These are phyloP conservation scores for Notothenia coriiceps DNA, from an alignment of 2,113 vertebrate genomes.

Conservation along the genomic window DNA sequence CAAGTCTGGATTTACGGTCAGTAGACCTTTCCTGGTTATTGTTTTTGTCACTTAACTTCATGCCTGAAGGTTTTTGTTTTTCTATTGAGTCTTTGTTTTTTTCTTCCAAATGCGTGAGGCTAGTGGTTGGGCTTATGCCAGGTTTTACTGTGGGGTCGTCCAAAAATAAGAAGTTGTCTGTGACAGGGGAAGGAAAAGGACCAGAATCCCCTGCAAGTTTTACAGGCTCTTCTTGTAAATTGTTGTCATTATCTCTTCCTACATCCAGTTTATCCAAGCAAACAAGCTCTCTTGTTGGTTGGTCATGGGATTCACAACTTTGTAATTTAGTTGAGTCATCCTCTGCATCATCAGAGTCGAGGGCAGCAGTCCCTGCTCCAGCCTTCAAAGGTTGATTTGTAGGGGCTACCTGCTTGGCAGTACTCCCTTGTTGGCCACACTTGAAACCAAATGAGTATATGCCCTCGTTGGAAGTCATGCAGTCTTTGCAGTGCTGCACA, in stretches of 20 bases:
- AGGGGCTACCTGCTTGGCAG: slow-evolving; percentile 69
- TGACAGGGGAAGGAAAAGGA: slow-evolving; percentile 80
- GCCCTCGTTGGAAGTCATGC: slow-evolving; percentile 94
- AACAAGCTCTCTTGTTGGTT: slow-evolving; percentile 80
- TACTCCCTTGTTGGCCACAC: slow-evolving; percentile 67
- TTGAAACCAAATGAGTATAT: slow-evolving; percentile 92
- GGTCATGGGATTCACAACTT: slow-evolving; percentile 74
- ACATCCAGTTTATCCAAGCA: slow-evolving; percentile 83
- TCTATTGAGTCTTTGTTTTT: slow-evolving; percentile 50
- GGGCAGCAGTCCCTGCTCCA: slow-evolving; percentile 36
- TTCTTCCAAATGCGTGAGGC: slow-evolving; percentile 44
- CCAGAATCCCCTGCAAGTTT: slow-evolving; percentile 81
- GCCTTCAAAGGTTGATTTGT: slow-evolving; percentile 71
- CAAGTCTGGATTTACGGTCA: slow-evolving; percentile 86
- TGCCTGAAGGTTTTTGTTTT: slow-evolving; percentile 56
- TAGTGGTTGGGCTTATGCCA: slow-evolving; percentile 76
- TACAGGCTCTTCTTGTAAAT: slow-evolving; percentile 81
- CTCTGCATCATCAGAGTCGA: slow-evolving; percentile 85
- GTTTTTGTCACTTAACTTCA: slow-evolving; percentile 76
- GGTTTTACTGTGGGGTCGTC: slow-evolving; percentile 79
- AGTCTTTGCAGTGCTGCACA: slow-evolving; percentile 91
- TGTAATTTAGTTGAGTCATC: slow-evolving; percentile 78
- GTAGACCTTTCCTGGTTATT: slow-evolving; percentile 76
- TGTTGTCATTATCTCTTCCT: slow-evolving; percentile 76
- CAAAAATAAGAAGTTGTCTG: slow-evolving; percentile 72